Conservation (phyloP, 2,113 vertebrate genomes). For the Clarias batrachus region DNA sequence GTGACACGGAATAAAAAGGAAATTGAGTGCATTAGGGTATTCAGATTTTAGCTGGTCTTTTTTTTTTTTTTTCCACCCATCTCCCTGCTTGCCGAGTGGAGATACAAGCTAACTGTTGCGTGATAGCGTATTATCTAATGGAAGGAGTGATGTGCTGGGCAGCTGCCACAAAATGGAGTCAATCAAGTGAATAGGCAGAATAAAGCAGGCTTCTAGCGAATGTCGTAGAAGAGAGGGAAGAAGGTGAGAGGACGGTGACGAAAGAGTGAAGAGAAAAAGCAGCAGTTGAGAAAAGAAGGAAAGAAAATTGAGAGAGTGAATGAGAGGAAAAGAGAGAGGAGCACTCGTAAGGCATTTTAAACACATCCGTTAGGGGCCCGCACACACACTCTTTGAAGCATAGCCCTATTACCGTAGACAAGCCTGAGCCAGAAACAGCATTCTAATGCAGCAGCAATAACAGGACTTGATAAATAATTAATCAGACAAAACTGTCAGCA, state of each 20-base stretch:
- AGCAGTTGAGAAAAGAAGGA: not conserved
- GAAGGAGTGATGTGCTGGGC: conserved; percentile 57
- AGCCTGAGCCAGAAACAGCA: conserved; percentile 35
- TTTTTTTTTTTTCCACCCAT: conserved; percentile 24
- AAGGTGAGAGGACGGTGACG: conserved; percentile 35
- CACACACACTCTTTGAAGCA: conserved; percentile 62
- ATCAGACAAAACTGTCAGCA: conserved; percentile 44
- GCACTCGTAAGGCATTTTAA: conserved; percentile 68
- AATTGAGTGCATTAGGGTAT: conserved; percentile 59
- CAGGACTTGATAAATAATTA: conserved; percentile 49
- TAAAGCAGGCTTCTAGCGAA: conserved; percentile 62
- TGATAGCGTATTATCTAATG: conserved; percentile 64
- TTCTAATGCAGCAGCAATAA: conserved; percentile 41
- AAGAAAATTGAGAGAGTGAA: not conserved
- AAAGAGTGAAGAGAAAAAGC: conserved; percentile 6
- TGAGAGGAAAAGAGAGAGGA: conserved; percentile 42
- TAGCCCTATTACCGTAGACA: conserved; percentile 56
- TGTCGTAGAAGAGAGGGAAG: conserved; percentile 39
- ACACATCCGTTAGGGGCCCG: conserved; percentile 53
- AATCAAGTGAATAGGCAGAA: conserved; percentile 72
- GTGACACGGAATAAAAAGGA: conserved; percentile 61
- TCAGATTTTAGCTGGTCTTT: conserved; percentile 62
- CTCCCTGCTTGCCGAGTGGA: conserved; percentile 40
- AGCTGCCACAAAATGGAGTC: conserved; percentile 67
- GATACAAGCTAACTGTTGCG: conserved; percentile 63